These are phyloP conservation scores for Lasioglossum lativentre DNA, from an alignment of 2,888 invertebrate species.

Conservation along the genomic window DNA sequence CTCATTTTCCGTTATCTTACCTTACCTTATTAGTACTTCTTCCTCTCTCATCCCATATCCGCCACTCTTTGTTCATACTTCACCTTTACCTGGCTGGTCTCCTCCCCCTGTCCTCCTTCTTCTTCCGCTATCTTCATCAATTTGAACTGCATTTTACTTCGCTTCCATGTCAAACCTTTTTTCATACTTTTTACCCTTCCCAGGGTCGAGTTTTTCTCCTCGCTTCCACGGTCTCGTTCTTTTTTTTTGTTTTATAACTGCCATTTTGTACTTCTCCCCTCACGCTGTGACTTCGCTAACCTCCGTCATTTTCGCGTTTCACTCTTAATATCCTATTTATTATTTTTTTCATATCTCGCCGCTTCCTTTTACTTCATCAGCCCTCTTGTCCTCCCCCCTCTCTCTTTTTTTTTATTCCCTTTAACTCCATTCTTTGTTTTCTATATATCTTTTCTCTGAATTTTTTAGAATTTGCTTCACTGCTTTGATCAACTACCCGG, in stretches of 20 bases:
- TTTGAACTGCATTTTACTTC: slow-evolving; percentile 4
- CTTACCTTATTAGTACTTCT: slow-evolving; percentile 1
- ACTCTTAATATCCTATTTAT: not conserved
- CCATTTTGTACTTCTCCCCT: not conserved
- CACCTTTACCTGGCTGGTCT: not conserved
- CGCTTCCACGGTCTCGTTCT: not conserved
- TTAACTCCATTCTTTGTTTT: not conserved
- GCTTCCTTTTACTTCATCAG: not conserved
- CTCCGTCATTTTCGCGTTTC: not conserved
- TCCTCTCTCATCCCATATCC: slow-evolving; percentile 5
- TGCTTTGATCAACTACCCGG: not conserved
- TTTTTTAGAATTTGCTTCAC: not conserved
- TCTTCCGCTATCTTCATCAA: slow-evolving; percentile 11
- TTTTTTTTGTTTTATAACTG: not conserved
- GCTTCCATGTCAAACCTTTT: slow-evolving; percentile 9
- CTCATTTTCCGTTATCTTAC: not conserved
- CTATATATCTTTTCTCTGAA: not conserved
- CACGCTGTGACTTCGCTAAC: not conserved
- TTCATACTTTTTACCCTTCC: slow-evolving; percentile 1
- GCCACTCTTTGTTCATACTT: slow-evolving; percentile 4
- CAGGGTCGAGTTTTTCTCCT: not conserved
- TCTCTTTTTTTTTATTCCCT: not conserved
- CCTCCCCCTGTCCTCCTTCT: not conserved
- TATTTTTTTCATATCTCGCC: not conserved
- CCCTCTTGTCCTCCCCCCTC: not conserved